Evolutionary conservation across 2,797 vertebrate species (phyloP).

Genomic region (Vultur gryphus): DNA sequence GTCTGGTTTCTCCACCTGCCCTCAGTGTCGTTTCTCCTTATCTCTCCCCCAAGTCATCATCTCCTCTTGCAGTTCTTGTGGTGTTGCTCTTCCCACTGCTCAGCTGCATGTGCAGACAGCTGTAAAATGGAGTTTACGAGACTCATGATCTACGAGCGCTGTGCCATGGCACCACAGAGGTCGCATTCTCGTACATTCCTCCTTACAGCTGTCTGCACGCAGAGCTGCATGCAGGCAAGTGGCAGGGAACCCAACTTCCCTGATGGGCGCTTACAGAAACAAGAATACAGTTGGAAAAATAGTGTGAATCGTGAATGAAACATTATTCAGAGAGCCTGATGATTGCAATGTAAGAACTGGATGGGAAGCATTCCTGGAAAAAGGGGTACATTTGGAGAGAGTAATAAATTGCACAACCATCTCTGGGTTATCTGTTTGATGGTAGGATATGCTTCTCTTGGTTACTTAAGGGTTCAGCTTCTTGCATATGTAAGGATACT

Average conservation of each 20-base stretch:
- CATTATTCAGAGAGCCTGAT: background rate
- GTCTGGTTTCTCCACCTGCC: background rate
- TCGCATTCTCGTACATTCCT: background rate
- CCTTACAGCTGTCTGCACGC: background rate
- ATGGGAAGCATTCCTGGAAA: background rate
- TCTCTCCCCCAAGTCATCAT: background rate
- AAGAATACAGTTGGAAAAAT: background rate
- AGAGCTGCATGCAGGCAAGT: background rate
- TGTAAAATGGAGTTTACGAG: slow-evolving; percentile 27
- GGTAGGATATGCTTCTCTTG: background rate
- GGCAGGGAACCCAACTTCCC: background rate
- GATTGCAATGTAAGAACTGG: background rate
- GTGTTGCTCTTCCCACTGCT: background rate
- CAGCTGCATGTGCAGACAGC: slow-evolving; percentile 11
- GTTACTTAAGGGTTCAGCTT: background rate
- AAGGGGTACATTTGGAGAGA: background rate
- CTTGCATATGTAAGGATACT: background rate
- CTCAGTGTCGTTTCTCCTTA: background rate
- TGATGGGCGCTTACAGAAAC: background rate
- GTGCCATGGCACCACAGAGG: background rate
- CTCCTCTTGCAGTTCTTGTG: background rate
- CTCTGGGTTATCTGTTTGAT: background rate
- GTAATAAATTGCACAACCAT: background rate
- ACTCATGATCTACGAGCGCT: background rate
- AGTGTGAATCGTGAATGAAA: background rate